Percentiles rank a stretch among this genome's conserved stretches.
Evolutionary conservation across 2,797 vertebrate species (phyloP).

Genomic region (Orestias chungarensis): DNA sequence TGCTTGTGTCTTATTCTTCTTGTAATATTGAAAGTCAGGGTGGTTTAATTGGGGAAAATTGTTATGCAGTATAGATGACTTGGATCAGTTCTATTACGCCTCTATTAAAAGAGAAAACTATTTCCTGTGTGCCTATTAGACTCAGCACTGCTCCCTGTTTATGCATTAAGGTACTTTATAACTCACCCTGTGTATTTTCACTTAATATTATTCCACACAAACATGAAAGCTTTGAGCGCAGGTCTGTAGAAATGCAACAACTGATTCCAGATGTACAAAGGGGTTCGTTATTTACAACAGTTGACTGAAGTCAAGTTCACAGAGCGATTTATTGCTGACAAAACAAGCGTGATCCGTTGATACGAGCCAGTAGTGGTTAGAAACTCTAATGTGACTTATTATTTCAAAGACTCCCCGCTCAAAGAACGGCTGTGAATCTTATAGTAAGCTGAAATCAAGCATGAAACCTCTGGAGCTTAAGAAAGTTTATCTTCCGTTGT

Average conservation of each 20-base stretch:
- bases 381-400: neutral
- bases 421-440: neutral
- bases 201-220: no score
- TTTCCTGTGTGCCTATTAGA: no score
- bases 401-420: neutral
- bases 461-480: neutral
- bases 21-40: no score
- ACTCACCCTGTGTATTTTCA: no score
- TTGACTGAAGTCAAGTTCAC: conserved; percentile 13
- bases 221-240: no score
- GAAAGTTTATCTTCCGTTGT: neutral
- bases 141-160: no score
- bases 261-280: neutral
- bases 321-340: conserved; percentile 15
- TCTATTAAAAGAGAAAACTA: no score
- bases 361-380: neutral
- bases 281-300: conserved; percentile 3
- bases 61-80: no score
- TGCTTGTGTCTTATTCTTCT: no score
- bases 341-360: conserved; percentile 12
- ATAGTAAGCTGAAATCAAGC: neutral
- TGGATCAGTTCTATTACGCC: no score
- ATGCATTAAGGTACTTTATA: no score
- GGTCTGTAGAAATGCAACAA: neutral
- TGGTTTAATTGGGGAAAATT: no score